Evolutionary conservation across 30 jellyfish, hydroid and myxozoan species (phyloP).

Genomic region (Nemopilema nomurai): DNA sequence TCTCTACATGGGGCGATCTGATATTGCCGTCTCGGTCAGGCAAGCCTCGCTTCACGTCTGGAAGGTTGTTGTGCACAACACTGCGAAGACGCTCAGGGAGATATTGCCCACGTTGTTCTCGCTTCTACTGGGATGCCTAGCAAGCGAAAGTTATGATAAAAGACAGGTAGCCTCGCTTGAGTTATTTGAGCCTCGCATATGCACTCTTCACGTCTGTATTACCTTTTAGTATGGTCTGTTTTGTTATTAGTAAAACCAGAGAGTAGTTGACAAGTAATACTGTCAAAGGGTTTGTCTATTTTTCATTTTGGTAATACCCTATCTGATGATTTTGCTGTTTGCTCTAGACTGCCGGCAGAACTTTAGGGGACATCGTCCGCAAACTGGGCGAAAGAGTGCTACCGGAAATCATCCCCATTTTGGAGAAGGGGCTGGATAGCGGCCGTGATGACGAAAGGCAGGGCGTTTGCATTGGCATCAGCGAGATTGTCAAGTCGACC

Average conservation of each 20-base stretch:
- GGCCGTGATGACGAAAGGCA: conserved; percentile 89
- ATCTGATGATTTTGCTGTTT: no score
- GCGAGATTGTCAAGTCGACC: conserved; percentile 94
- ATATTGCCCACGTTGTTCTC: conserved; percentile 86
- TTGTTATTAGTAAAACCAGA: no score
- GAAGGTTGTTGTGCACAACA: conserved; percentile 96
- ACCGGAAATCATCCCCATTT: conserved; percentile 95
- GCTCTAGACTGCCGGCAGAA: conserved; percentile 92
- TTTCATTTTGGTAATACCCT: no score
- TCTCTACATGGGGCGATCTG: conserved; percentile 98
- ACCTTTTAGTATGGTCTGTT: no score
- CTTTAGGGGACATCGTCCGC: conserved; percentile 98
- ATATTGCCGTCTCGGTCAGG: conserved; percentile 85
- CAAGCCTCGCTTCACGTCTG: conserved; percentile 97
- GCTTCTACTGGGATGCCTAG: conserved; percentile 87
- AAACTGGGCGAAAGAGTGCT: conserved; percentile 96
- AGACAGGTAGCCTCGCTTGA: conserved; percentile 84
- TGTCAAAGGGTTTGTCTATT: no score
- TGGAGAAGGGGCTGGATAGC: conserved; percentile 89
- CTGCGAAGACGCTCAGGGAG: conserved; percentile 94
- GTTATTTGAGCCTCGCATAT: no score
- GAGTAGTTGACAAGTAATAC: no score
- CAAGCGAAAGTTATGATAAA: conserved; percentile 84
- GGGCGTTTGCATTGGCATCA: conserved; percentile 97
- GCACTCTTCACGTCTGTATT: no score